Base-by-base conservation (phyloP, 2,113 vertebrate genomes). In the Seriola quinqueradiata region DNA sequence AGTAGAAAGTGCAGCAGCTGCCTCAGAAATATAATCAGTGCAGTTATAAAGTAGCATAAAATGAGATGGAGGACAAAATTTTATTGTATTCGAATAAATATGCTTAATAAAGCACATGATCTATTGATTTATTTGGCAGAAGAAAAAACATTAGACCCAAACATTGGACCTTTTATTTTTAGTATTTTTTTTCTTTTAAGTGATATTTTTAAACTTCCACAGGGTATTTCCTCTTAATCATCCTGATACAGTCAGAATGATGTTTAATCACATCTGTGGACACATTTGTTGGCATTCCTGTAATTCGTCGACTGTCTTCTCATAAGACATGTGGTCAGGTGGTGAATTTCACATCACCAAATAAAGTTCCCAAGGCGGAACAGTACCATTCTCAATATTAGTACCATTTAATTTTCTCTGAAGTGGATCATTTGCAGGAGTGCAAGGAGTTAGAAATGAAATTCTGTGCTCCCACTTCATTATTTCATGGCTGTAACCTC, bases 261-360 rank as follows among this genome's bases (percentile, higher is more conserved):
- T 32, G 36, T 44, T 8, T 38, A 0, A 21, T 74, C 23, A 58
- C 32, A 23, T 4, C 14, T 4, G 1, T 19, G 40, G 16, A 71
- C 73, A 28, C 4, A 8, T 28, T 4, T 72, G 28, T 38, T 57
- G 48, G 40, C 8, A 58, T 84, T 75, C 54, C 23, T 73, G 82
- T 59, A 85, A 85, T 3, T 61, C 38, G 10, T n/a, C 46, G 36
- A 28, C 19, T 3, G 16, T 17, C 17, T 87, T 92, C 81, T 63
- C n/a, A 6, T 59, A 82, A 85, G 2, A 42, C 77, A 78, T n/a
- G 72, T 57, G 71, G 63, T 61, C 34, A 44, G 28, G 8, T n/a
- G 11, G 11, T 40, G 11, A 65, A 72, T 87, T 82, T 86, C 72
- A 83, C 74, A 76, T 82, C 77, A 77, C 14, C 58, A 78, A 73